These are phyloP conservation scores for Halictus rubicundus DNA, from an alignment of 1,140 invertebrate genomes.

Conservation along the genomic window DNA sequence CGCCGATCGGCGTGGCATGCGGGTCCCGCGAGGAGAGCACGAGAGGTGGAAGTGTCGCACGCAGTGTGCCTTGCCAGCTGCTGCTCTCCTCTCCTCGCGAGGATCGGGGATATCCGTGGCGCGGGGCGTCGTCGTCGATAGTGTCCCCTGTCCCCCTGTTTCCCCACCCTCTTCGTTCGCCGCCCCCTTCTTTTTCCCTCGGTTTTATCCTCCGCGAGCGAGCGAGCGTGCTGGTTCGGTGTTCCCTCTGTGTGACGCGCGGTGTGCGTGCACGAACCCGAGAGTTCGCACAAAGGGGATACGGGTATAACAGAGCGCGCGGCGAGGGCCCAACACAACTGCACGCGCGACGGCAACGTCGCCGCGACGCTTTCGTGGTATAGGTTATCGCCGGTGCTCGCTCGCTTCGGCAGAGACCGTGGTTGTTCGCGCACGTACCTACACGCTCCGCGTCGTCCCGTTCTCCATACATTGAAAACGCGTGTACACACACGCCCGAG, in stretches of 20 bases:
- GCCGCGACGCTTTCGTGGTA: slow-evolving; percentile 54
- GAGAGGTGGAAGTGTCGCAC: slow-evolving; percentile 72
- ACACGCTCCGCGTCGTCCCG: not conserved
- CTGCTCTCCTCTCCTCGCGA: slow-evolving; percentile 65
- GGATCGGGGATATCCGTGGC: not conserved
- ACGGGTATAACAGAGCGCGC: slow-evolving; percentile 15
- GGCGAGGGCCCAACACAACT: slow-evolving; percentile 33
- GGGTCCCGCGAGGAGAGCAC: slow-evolving; percentile 71
- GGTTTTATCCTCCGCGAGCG: too few species aligned
- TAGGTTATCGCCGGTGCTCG: slow-evolving; percentile 67
- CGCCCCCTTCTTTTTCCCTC: slow-evolving; percentile 1
- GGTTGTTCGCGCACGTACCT: slow-evolving; percentile 10
- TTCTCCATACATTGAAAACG: too few species aligned
- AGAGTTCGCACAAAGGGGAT: slow-evolving; percentile 43
- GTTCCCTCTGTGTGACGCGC: slow-evolving; percentile 6
- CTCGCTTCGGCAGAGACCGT: slow-evolving; percentile 53
- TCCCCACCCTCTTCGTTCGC: not conserved
- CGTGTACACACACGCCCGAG: too few species aligned
- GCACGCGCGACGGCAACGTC: slow-evolving; percentile 45
- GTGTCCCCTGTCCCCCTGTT: slow-evolving; percentile 18
- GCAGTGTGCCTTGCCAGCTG: slow-evolving; percentile 70
- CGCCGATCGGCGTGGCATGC: slow-evolving; percentile 74
- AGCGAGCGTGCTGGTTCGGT: too few species aligned
- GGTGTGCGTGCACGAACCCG: slow-evolving; percentile 38
- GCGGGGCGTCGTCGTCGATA: slow-evolving; percentile 55